phyloP scores from a whole-genome alignment of 2,797 vertebrate species.

The Tokudaia muenninki region DNA sequence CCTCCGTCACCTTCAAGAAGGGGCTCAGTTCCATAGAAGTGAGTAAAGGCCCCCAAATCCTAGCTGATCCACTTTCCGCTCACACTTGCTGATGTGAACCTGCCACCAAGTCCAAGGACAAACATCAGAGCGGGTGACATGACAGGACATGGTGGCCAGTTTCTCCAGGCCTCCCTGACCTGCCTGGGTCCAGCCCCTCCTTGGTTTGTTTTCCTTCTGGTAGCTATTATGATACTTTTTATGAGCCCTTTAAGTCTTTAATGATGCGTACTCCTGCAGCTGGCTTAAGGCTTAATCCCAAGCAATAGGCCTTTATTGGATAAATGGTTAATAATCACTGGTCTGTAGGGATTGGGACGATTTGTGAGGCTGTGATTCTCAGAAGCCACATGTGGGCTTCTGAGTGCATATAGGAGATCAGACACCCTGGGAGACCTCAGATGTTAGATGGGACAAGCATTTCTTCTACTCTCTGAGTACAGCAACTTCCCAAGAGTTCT shows the following conservation, averaged over 20 bases:
- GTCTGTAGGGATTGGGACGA: slow-evolving; percentile 64
- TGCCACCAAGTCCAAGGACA: background rate
- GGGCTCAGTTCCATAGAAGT: background rate
- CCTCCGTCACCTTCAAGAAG: background rate
- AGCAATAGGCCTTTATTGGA: slow-evolving; percentile 82
- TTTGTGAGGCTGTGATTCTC: slow-evolving; percentile 28
- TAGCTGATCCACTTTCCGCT: background rate
- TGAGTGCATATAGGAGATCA: background rate
- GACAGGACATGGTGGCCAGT: background rate
- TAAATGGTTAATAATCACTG: slow-evolving; percentile 82
- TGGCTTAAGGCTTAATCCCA: slow-evolving; percentile 81
- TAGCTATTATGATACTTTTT: slow-evolving; percentile 70
- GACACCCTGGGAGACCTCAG: background rate
- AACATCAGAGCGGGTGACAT: fast-evolving
- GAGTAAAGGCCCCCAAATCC: background rate
- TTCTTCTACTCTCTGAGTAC: background rate
- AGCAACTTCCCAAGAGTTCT: background rate
- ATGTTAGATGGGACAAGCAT: background rate
- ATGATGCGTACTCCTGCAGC: slow-evolving; percentile 70
- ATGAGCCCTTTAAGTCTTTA: slow-evolving; percentile 81
- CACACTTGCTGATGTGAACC: too few species aligned
- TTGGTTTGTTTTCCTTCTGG: slow-evolving; percentile 72
- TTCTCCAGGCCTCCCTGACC: background rate
- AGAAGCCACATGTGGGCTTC: background rate
- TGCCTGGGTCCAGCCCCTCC: background rate